These are phyloP conservation scores for Bhutanitis thaidina DNA, from an alignment of 2,888 invertebrate species.

Conservation along the genomic window DNA sequence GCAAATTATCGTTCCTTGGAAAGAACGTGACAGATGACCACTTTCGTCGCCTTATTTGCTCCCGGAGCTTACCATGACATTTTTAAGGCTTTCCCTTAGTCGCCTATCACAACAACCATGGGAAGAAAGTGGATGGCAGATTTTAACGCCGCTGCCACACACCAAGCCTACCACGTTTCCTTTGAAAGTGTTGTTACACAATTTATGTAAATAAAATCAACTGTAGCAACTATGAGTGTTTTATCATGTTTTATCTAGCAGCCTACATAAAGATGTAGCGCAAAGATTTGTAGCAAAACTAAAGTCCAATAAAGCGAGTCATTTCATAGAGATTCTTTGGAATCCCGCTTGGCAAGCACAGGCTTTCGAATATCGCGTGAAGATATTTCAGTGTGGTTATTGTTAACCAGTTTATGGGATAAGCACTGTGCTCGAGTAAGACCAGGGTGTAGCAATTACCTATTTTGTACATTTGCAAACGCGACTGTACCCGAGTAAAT, in stretches of 20 bases:
- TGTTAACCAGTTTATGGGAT: constrained; percentile 20
- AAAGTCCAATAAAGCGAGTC: background rate
- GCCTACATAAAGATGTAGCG: background rate
- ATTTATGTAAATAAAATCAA: too few relatives aligned
- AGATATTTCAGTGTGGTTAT: constrained; percentile 17
- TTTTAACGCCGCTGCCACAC: too few relatives aligned
- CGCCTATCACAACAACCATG: too few relatives aligned
- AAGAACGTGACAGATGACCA: too few relatives aligned
- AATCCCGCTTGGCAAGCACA: constrained; percentile 15
- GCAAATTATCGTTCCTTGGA: too few relatives aligned
- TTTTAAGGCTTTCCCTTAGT: too few relatives aligned
- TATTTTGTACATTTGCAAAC: constrained; percentile 1
- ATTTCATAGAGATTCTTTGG: constrained; percentile 9
- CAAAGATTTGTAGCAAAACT: constrained; percentile 1
- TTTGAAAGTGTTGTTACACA: too few relatives aligned
- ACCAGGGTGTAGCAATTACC: constrained; percentile 10
- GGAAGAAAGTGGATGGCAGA: too few relatives aligned
- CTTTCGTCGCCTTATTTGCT: too few relatives aligned
- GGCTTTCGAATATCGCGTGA: constrained; percentile 19
- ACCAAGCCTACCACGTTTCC: too few relatives aligned
- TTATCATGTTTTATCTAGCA: background rate
- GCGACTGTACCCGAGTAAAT: background rate
- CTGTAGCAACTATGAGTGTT: too few relatives aligned
- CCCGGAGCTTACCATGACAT: too few relatives aligned
- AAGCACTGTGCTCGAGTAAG: constrained; percentile 7